Percentiles rank a stretch among this genome's conserved stretches.
Conservation (phyloP, 1,140 invertebrate species). For the Teleopsis dalmanni region DNA sequence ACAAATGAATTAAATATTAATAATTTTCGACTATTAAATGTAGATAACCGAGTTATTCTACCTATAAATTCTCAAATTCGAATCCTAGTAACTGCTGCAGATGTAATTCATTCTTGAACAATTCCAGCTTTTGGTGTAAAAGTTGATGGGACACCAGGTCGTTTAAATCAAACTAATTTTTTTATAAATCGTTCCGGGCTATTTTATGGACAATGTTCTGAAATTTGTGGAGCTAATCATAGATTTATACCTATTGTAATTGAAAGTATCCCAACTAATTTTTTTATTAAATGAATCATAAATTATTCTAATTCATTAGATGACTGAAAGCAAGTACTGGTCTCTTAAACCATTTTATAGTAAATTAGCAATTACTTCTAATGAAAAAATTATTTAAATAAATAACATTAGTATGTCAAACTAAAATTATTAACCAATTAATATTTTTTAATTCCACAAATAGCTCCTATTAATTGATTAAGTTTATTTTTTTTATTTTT, state of each 20-base stretch:
- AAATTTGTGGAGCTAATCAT: slow-evolving; percentile 70
- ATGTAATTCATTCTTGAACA: slow-evolving; percentile 65
- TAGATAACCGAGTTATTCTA: too few relatives aligned
- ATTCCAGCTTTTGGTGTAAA: slow-evolving; percentile 57
- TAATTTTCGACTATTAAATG: too few relatives aligned
- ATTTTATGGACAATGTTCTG: slow-evolving; percentile 61
- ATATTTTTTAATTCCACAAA: slow-evolving; percentile 53
- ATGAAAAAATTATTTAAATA: slow-evolving; percentile 52
- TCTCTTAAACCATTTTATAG: slow-evolving; percentile 50
- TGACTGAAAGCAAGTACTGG: slow-evolving; percentile 53
- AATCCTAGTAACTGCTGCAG: slow-evolving; percentile 51
- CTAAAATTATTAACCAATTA: slow-evolving; percentile 49
- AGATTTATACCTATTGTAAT: slow-evolving; percentile 68
- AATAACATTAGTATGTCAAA: too few relatives aligned
- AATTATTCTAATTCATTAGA: slow-evolving; percentile 45
- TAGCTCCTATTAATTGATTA: slow-evolving; percentile 49
- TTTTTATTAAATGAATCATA: slow-evolving; percentile 52
- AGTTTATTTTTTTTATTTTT: slow-evolving; percentile 47
- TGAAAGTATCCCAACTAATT: slow-evolving; percentile 49
- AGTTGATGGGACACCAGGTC: slow-evolving; percentile 58
- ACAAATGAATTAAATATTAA: too few relatives aligned
- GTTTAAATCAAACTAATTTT: slow-evolving; percentile 58
- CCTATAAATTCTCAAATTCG: slow-evolving; percentile 52
- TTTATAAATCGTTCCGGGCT: slow-evolving; percentile 51
- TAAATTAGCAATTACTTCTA: slow-evolving; percentile 49